Conservation (phyloP, 2,113 vertebrate species). For the Gobius niger region DNA sequence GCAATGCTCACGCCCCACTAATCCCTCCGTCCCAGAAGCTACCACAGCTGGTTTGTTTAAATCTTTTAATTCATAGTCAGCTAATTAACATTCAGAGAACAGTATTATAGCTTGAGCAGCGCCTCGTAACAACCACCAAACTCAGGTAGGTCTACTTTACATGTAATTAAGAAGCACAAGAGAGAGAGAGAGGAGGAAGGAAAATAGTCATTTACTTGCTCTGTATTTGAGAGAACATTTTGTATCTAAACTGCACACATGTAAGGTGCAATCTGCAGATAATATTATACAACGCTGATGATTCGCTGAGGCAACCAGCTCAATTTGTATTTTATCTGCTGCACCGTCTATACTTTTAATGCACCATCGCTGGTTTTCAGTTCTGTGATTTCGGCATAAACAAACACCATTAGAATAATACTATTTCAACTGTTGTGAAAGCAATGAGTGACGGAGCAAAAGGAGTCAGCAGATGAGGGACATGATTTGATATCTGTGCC, state of each 20-base stretch:
- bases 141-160: constrained; percentile 64
- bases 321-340: constrained; percentile 60
- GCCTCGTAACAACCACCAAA: constrained; percentile 62
- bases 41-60: constrained; percentile 78
- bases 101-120: constrained; percentile 63
- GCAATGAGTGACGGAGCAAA: constrained; percentile 51
- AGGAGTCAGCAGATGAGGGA: constrained; percentile 11
- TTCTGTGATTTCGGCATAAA: constrained; percentile 57
- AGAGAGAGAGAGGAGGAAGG: constrained; percentile 38
- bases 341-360: constrained; percentile 52
- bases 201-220: constrained; percentile 54
- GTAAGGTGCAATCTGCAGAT: constrained; percentile 29
- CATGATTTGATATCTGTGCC: constrained; percentile 62
- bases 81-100: constrained; percentile 77
- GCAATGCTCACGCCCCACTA: constrained; percentile 76
- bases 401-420: constrained; percentile 62
- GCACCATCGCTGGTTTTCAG: constrained; percentile 50
- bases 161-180: constrained; percentile 68
- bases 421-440: constrained; percentile 37
- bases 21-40: constrained; percentile 76
- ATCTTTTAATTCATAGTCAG: constrained; percentile 76
- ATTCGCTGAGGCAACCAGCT: constrained; percentile 57
- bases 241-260: constrained; percentile 29
- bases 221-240: constrained; percentile 32
- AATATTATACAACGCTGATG: constrained; percentile 52